Conservation (phyloP, 1,140 invertebrate genomes). For the Drosophila yakuba region DNA sequence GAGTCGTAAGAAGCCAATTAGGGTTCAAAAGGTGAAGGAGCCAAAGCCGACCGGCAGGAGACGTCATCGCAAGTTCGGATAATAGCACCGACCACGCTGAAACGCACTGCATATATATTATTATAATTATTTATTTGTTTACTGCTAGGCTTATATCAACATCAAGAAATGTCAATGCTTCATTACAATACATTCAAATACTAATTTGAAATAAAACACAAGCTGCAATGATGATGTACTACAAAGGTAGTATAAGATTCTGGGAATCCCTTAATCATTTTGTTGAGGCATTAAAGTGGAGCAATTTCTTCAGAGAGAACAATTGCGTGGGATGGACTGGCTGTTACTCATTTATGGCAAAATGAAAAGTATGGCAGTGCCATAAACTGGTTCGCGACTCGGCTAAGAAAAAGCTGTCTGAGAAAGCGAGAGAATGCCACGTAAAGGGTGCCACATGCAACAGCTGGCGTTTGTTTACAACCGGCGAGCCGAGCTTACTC, state of each 20-base stretch:
- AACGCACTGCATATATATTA: background rate
- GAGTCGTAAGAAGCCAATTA: constrained; percentile 63
- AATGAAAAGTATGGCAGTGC: constrained; percentile 9
- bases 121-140: too few species aligned
- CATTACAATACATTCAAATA: too few species aligned
- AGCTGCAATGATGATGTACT: too few species aligned
- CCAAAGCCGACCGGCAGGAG: constrained; percentile 4
- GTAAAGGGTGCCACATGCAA: constrained; percentile 13
- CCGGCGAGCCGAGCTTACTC: constrained; percentile 16
- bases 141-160: too few species aligned
- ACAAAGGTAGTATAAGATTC: too few species aligned
- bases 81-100: background rate
- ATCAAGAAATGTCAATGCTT: too few species aligned
- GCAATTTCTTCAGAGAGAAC: too few species aligned
- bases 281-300: too few species aligned
- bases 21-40: constrained; percentile 25
- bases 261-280: too few species aligned
- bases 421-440: background rate
- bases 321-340: background rate
- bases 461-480: constrained; percentile 75
- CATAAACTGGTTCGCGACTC: constrained; percentile 25
- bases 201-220: too few species aligned
- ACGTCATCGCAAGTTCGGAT: background rate
- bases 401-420: constrained; percentile 31
- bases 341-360: constrained; percentile 2